Evolutionary conservation across 23 tunicate species (phyloP).

Genomic region (Trididemnum clinides): DNA sequence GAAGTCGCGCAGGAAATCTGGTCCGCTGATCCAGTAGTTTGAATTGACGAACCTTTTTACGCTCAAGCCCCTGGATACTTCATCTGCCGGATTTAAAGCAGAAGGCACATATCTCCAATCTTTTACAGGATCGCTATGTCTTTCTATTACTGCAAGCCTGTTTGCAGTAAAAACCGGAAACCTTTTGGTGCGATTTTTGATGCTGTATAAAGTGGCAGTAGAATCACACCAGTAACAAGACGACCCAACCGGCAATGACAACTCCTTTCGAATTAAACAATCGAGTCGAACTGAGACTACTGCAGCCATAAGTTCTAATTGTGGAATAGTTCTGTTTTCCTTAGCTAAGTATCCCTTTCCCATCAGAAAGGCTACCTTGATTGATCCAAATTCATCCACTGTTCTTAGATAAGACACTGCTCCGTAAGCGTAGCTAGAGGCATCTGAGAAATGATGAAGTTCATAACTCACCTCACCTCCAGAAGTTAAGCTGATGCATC

Average conservation of each 20-base stretch:
- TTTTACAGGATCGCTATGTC: not conserved
- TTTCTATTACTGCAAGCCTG: not conserved
- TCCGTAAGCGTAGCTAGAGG: not conserved
- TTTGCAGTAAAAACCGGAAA: not conserved
- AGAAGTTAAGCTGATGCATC: not conserved
- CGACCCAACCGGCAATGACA: not conserved
- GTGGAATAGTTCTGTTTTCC: too few relatives aligned
- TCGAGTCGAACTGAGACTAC: not conserved
- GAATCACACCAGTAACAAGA: not conserved
- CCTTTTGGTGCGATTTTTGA: not conserved
- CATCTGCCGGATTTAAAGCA: not conserved
- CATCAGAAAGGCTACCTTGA: not conserved
- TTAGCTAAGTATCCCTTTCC: too few relatives aligned
- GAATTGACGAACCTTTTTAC: not conserved
- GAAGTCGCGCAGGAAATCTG: not conserved
- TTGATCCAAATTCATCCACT: not conserved
- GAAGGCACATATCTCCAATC: conserved; percentile 7
- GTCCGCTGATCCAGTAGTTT: not conserved
- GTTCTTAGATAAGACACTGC: not conserved
- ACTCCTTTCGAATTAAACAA: not conserved
- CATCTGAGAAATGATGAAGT: not conserved
- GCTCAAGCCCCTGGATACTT: not conserved
- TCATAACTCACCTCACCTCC: not conserved
- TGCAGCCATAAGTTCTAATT: not conserved
- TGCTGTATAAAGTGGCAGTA: not conserved